Percentiles rank a stretch among this genome's conserved stretches.
Evolutionary conservation across 2,888 invertebrate genomes (phyloP).

Genomic region (Mayetiola destructor): DNA sequence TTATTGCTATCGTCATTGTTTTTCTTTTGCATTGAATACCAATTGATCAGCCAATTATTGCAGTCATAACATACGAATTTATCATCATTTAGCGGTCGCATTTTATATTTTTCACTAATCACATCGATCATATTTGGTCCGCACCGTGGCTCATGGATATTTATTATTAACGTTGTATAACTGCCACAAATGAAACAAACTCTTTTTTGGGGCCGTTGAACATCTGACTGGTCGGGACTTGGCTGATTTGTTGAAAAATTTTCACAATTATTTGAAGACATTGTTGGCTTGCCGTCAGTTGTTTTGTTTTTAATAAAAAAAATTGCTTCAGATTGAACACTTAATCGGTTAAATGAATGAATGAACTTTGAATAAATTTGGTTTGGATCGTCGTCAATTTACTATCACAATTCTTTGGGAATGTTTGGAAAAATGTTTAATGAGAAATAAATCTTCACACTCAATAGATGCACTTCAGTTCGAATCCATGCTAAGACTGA

Average conservation of each 20-base stretch:
- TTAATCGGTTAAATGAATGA: too few species aligned
- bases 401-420: too few species aligned
- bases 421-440: too few species aligned
- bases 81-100: slow-evolving; percentile 34
- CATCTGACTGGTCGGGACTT: neutral
- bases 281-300: neutral
- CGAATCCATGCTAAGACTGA: too few species aligned
- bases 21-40: slow-evolving; percentile 33
- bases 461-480: too few species aligned
- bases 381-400: too few species aligned
- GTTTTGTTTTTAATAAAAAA: too few species aligned
- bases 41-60: slow-evolving; percentile 35
- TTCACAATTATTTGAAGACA: neutral
- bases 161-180: slow-evolving; percentile 33
- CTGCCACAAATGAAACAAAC: slow-evolving; percentile 35
- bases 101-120: slow-evolving; percentile 35
- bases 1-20: slow-evolving; percentile 25
- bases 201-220: neutral
- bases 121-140: slow-evolving; percentile 34
- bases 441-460: too few species aligned
- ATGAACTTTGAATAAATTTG: too few species aligned
- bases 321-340: too few species aligned
- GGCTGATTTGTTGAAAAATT: neutral
- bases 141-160: slow-evolving; percentile 34
- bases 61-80: slow-evolving; percentile 35